Percentiles rank a stretch among this genome's conserved stretches.
These are phyloP conservation scores for Scaptomyza polygonia DNA, from an alignment of 2,888 invertebrate species.

Conservation along the genomic window DNA sequence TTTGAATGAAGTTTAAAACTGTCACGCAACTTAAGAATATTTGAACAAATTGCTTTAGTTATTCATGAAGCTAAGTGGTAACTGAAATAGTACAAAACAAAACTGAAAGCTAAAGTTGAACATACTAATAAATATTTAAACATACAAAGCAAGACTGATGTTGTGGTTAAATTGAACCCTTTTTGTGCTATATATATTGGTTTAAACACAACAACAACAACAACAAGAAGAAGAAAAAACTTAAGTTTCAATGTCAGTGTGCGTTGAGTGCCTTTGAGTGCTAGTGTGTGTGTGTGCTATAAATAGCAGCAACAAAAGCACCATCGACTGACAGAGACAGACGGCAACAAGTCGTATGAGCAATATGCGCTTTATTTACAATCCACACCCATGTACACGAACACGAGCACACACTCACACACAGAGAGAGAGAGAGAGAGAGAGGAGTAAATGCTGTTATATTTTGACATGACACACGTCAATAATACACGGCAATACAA, in stretches of 20 bases:
- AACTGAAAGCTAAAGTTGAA: background rate
- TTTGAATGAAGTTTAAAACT: too few species aligned
- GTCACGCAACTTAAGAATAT: too few species aligned
- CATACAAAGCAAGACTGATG: background rate
- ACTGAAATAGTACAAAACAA: background rate
- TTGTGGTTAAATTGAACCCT: background rate
- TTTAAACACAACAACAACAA: background rate
- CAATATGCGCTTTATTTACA: conserved; percentile 72
- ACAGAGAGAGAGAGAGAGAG: too few species aligned
- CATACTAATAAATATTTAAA: background rate
- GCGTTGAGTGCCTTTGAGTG: background rate
- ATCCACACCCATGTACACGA: conserved; percentile 39
- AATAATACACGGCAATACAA: conserved; percentile 50
- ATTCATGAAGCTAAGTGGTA: background rate
- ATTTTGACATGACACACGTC: conserved; percentile 73
- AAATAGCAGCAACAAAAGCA: conserved; percentile 10
- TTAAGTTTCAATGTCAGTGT: background rate
- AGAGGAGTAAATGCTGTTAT: conserved; percentile 61
- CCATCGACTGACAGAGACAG: conserved; percentile 15
- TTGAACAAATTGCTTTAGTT: too few species aligned
- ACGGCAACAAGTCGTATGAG: conserved; percentile 73
- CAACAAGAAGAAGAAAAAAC: background rate
- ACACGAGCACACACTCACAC: background rate
- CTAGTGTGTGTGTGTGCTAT: too few species aligned
- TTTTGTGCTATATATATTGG: background rate